Evolutionary conservation across 1,140 invertebrate species (phyloP).

Genomic region (Bombus ignitus): DNA sequence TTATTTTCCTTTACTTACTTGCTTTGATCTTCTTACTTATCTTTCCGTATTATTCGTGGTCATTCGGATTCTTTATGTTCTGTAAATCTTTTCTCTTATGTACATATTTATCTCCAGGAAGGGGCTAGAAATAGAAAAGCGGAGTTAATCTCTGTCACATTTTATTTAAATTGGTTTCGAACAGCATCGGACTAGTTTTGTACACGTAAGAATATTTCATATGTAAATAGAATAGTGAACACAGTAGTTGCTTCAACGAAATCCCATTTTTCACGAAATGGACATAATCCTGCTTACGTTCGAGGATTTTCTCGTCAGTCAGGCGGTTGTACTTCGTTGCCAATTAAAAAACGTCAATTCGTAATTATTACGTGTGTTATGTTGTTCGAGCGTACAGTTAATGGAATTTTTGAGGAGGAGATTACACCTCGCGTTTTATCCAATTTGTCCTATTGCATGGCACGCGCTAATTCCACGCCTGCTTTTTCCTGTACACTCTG

Average conservation of each 20-base stretch:
- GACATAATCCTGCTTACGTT: constrained; percentile 26
- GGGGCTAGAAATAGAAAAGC: too few relatives aligned
- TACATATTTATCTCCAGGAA: too few relatives aligned
- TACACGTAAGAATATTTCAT: neutral
- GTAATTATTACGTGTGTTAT: constrained; percentile 69
- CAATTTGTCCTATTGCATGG: constrained; percentile 57
- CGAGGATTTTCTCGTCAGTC: constrained; percentile 70
- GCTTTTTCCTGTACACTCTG: neutral
- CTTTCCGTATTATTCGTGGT: too few relatives aligned
- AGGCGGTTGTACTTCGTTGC: constrained; percentile 35
- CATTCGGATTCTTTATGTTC: too few relatives aligned
- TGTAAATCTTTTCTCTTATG: too few relatives aligned
- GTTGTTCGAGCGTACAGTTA: constrained; percentile 61
- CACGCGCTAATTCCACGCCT: constrained; percentile 43
- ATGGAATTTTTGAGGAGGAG: constrained; percentile 80
- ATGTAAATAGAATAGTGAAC: neutral
- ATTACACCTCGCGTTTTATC: constrained; percentile 67
- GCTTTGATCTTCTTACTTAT: too few relatives aligned
- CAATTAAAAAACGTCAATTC: constrained; percentile 77
- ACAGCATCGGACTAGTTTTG: too few relatives aligned
- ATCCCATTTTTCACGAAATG: constrained; percentile 62
- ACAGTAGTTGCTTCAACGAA: neutral
- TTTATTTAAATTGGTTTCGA: too few relatives aligned
- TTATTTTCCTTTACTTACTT: too few relatives aligned
- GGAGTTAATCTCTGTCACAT: too few relatives aligned